Conservation (phyloP, 1,140 invertebrate species). For the Dendrolimus punctatus region DNA sequence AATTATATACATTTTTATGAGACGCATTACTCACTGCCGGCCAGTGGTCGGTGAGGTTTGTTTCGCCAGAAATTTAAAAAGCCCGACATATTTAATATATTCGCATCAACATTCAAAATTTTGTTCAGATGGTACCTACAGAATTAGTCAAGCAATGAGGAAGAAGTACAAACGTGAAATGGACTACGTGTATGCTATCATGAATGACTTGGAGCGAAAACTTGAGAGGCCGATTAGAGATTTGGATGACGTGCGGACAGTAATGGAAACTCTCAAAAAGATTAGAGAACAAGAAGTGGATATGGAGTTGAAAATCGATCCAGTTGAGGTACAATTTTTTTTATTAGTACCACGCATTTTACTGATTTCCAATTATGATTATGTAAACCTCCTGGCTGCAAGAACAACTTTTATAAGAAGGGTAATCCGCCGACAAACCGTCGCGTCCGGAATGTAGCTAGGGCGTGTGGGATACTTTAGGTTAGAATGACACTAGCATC, state of each 20-base stretch:
- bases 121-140: slow-evolving; percentile 76
- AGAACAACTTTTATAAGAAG: no score
- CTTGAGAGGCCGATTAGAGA: slow-evolving; percentile 90
- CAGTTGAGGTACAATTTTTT: slow-evolving; percentile 83
- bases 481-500: no score
- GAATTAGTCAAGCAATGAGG: slow-evolving; percentile 92
- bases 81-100: no score
- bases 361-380: no score
- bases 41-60: no score
- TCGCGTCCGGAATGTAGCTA: no score
- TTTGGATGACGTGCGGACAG: slow-evolving; percentile 92
- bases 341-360: neutral
- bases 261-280: slow-evolving; percentile 95
- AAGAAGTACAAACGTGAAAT: slow-evolving; percentile 94
- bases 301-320: slow-evolving; percentile 94
- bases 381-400: no score
- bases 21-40: no score
- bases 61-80: no score
- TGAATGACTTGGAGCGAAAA: slow-evolving; percentile 92
- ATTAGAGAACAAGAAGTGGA: slow-evolving; percentile 96
- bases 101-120: neutral
- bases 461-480: no score
- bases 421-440: no score
- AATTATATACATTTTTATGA: no score
- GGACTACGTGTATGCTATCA: slow-evolving; percentile 94